Evolutionary conservation across 1,140 invertebrate genomes (phyloP).

Genomic region (Drosophila neocordata): DNA sequence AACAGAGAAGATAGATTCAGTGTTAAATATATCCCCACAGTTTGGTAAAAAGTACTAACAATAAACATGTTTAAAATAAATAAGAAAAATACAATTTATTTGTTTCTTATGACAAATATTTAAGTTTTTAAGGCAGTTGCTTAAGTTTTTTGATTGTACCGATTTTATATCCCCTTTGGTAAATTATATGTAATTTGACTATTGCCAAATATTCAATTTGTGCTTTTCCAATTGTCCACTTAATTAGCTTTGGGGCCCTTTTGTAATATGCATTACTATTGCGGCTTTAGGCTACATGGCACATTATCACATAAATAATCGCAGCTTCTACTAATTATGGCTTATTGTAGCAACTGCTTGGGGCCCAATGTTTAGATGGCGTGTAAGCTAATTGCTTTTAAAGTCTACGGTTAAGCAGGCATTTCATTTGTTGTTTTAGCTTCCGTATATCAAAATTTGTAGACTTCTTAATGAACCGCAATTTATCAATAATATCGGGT

Average conservation of each 20-base stretch:
- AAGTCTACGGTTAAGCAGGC: slow-evolving; percentile 3
- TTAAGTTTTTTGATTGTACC: no score
- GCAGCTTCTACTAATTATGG: slow-evolving; percentile 36
- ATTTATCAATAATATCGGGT: slow-evolving; percentile 17
- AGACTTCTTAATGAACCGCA: slow-evolving; percentile 7
- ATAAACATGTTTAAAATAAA: no score
- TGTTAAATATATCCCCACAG: no score
- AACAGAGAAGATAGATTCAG: no score
- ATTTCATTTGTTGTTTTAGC: background rate
- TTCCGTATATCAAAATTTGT: background rate
- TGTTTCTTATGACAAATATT: no score
- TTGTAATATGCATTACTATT: slow-evolving; percentile 26
- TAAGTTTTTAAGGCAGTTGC: no score
- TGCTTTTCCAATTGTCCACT: background rate
- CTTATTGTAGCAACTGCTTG: slow-evolving; percentile 31
- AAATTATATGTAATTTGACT: no score
- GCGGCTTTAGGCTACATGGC: background rate
- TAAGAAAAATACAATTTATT: no score
- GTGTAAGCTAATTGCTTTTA: slow-evolving; percentile 35
- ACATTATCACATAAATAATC: slow-evolving; percentile 20
- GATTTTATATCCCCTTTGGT: no score
- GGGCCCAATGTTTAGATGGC: slow-evolving; percentile 5
- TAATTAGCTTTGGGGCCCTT: background rate
- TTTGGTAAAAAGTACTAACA: no score
- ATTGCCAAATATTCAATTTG: no score